A percentile compares a stretch with the other conserved stretches of the same genome.
Conservation (phyloP, 2,113 vertebrate species). For the Phaethornis superciliosus region DNA sequence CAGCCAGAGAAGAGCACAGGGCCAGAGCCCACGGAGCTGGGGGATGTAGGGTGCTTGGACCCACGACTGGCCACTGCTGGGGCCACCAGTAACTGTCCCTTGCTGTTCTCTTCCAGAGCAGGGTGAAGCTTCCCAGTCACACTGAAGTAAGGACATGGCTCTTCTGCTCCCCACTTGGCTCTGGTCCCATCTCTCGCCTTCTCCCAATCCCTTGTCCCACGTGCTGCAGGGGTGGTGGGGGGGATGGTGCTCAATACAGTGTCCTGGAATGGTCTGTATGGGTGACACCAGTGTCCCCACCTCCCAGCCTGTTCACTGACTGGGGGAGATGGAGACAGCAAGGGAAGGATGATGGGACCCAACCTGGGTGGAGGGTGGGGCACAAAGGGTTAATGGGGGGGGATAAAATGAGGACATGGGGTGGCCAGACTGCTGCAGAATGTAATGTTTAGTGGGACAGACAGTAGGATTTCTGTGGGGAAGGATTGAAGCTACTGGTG, state of each 20-base stretch:
- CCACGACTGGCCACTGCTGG: not conserved
- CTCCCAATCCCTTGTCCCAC: constrained; percentile 54
- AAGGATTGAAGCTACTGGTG: not conserved
- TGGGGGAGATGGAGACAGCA: not conserved
- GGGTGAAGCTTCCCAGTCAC: constrained; percentile 84
- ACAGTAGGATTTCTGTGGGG: not conserved
- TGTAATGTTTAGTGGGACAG: not conserved
- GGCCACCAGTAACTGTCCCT: constrained; percentile 63
- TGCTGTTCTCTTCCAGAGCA: constrained; percentile 84
- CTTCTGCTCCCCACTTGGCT: constrained; percentile 72
- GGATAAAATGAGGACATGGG: not conserved
- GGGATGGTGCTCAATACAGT: not conserved
- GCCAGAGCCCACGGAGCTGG: not conserved
- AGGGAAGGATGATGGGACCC: not conserved
- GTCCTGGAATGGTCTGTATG: not conserved
- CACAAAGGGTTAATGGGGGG: not conserved
- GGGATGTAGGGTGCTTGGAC: not conserved
- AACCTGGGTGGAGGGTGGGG: not conserved
- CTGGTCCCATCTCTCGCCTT: constrained; percentile 32
- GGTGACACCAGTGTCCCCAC: not conserved
- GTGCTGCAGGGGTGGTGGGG: not conserved
- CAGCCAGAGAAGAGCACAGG: not conserved
- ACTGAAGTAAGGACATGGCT: constrained; percentile 81
- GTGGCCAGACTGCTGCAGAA: not conserved
- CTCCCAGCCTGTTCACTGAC: not conserved